Percentiles rank a stretch among this genome's conserved stretches.
Conservation (phyloP, 2,113 vertebrate species). For the Anhinga anhinga region DNA sequence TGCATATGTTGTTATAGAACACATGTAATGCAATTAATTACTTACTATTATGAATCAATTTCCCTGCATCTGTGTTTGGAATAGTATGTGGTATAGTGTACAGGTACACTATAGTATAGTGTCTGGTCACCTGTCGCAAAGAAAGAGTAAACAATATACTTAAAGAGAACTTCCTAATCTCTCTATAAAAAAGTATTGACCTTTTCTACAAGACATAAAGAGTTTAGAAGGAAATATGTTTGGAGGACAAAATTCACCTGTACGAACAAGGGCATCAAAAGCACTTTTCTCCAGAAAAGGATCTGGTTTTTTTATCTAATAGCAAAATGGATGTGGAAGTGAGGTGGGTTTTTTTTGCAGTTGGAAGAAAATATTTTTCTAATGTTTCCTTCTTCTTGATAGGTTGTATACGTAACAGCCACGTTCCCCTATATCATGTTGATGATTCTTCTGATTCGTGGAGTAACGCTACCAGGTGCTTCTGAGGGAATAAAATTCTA, state of each 20-base stretch:
- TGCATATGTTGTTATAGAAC: background rate
- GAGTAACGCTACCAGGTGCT: conserved; percentile 91
- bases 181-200: background rate
- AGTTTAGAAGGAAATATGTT: background rate
- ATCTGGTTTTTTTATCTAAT: background rate
- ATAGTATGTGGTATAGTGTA: background rate
- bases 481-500: conserved; percentile 95
- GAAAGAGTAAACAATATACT: background rate
- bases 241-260: background rate
- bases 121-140: background rate
- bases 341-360: background rate
- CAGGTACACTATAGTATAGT: background rate
- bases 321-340: background rate
- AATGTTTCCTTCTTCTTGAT: background rate
- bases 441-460: conserved; percentile 90
- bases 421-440: conserved; percentile 98
- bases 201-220: background rate
- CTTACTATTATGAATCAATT: background rate
- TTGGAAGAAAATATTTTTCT: background rate
- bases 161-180: no score
- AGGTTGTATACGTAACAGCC: conserved; percentile 98
- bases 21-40: background rate
- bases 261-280: background rate
- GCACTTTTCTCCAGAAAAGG: background rate
- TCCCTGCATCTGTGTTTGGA: background rate